phyloP scores from a whole-genome alignment of 1,140 invertebrate species.

The Penaeus japonicus region DNA sequence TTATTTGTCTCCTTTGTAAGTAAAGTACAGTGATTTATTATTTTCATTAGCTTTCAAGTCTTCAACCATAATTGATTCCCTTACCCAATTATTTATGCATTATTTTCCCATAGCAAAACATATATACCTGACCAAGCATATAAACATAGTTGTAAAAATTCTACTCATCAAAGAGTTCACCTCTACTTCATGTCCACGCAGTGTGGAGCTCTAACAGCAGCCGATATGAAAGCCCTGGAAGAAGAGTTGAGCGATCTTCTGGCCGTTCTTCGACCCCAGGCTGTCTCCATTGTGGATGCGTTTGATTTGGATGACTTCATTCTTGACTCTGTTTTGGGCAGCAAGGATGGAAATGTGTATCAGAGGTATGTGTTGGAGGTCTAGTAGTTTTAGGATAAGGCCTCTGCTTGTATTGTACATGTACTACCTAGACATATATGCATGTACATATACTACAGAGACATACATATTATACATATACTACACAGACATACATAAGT shows the following conservation, averaged over 20 bases:
- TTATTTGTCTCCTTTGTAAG: too few relatives aligned
- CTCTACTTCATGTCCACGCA: slow-evolving; percentile 62
- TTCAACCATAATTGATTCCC: background rate
- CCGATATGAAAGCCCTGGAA: slow-evolving; percentile 74
- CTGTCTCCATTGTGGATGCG: slow-evolving; percentile 87
- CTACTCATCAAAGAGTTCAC: too few relatives aligned
- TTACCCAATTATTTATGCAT: background rate
- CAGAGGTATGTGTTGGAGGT: slow-evolving; percentile 68
- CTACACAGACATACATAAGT: too few relatives aligned
- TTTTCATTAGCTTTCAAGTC: background rate
- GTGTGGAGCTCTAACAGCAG: slow-evolving; percentile 73
- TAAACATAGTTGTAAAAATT: background rate
- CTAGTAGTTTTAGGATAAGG: background rate
- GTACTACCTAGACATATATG: too few relatives aligned
- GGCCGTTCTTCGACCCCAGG: slow-evolving; percentile 79
- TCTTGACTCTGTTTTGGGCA: slow-evolving; percentile 81
- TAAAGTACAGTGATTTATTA: too few relatives aligned
- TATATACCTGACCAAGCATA: background rate
- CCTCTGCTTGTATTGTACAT: background rate
- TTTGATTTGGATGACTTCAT: slow-evolving; percentile 88
- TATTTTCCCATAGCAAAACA: background rate
- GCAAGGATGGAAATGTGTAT: slow-evolving; percentile 91
- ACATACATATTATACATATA: too few relatives aligned
- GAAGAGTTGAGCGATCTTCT: slow-evolving; percentile 75
- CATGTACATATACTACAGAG: too few relatives aligned